These are phyloP conservation scores for Gopherus evgoodei DNA, from an alignment of 2,113 vertebrate genomes.

Conservation along the genomic window DNA sequence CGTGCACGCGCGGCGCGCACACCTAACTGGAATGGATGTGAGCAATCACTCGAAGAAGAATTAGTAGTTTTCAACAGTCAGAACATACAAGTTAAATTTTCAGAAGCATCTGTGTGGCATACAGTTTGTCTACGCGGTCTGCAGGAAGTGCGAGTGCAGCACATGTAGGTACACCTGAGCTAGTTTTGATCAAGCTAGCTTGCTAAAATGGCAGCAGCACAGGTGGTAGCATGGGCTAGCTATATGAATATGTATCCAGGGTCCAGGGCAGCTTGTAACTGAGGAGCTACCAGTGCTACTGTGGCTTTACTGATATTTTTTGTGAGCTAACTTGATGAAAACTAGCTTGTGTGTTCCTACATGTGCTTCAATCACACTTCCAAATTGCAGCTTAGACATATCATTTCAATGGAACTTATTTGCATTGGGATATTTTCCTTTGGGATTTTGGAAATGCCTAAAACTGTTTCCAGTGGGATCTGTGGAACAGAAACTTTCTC, in stretches of 20 bases:
- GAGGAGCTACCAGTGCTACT: background rate
- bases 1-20: too few species aligned
- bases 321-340: too few species aligned
- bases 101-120: background rate
- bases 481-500: background rate
- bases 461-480: background rate
- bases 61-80: background rate
- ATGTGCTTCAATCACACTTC: too few species aligned
- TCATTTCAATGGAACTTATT: too few species aligned
- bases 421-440: too few species aligned
- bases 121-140: background rate
- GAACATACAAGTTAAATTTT: background rate
- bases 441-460: too few species aligned
- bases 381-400: too few species aligned
- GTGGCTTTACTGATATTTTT: background rate
- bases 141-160: background rate
- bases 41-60: too few species aligned
- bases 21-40: too few species aligned
- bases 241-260: background rate
- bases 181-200: background rate
- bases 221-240: background rate
- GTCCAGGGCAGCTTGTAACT: background rate
- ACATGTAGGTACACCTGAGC: too few species aligned
- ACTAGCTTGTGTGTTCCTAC: too few species aligned
- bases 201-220: background rate